Evolutionary conservation across 2,113 vertebrate genomes (phyloP).

Genomic region (Scartelaos histophorus): DNA sequence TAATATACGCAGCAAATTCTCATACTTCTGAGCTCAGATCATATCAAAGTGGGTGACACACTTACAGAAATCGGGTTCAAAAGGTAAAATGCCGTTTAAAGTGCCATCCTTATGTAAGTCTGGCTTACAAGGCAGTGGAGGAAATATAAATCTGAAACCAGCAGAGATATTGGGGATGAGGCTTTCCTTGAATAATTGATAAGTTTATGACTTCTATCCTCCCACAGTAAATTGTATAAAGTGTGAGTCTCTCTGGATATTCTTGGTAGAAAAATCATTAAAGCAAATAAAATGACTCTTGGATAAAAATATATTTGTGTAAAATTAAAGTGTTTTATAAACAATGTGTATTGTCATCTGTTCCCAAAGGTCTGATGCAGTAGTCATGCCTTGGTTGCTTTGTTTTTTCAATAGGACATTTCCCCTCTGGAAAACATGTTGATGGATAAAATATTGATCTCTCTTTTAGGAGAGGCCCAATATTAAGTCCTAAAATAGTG

Average conservation of each 20-base stretch:
- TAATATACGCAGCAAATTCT: conserved; percentile 53
- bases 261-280: no score
- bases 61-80: conserved; percentile 53
- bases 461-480: no score
- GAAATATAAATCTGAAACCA: conserved; percentile 20
- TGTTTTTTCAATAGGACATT: no score
- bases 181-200: conserved; percentile 48
- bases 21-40: conserved; percentile 44
- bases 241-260: background rate
- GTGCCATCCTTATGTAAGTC: conserved; percentile 26
- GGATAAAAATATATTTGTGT: no score
- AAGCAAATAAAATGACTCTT: no score
- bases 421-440: no score
- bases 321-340: no score
- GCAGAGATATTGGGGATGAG: conserved; percentile 25
- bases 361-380: no score
- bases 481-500: no score
- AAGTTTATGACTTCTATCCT: conserved; percentile 24
- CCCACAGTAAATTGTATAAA: conserved; percentile 23
- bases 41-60: conserved; percentile 49
- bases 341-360: no score
- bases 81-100: conserved; percentile 51
- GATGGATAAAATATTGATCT: no score
- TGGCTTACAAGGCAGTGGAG: conserved; percentile 10
- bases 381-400: no score